phyloP scores from a whole-genome alignment of 2,113 vertebrate species.

The Phalacrocorax carbo region DNA sequence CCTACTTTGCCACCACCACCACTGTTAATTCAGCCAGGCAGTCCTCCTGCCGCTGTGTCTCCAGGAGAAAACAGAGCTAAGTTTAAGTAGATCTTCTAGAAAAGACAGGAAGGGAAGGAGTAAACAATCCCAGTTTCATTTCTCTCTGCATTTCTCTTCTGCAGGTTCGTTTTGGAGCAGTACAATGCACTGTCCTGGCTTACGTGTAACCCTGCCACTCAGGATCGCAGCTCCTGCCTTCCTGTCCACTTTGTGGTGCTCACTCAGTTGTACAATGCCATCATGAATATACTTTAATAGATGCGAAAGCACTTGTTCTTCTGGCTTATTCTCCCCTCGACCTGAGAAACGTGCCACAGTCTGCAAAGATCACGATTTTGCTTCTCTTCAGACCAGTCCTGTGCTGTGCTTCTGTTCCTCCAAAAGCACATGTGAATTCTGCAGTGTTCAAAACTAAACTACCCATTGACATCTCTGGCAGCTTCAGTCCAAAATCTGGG shows the following conservation, averaged over 20 bases:
- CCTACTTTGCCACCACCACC: accelerated
- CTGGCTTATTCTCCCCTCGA: constrained; percentile 48
- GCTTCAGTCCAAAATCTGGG: constrained; percentile 63
- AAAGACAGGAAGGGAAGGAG: neutral
- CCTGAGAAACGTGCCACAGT: constrained; percentile 49
- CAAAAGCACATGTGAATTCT: constrained; percentile 48
- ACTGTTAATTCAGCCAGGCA: neutral
- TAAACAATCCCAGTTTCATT: neutral
- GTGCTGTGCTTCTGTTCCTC: constrained; percentile 52
- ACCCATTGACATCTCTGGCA: constrained; percentile 52
- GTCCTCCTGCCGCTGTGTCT: accelerated
- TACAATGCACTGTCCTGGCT: constrained; percentile 92
- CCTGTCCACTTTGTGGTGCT: constrained; percentile 97
- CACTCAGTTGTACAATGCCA: constrained; percentile 98
- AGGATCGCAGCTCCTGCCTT: constrained; percentile 98
- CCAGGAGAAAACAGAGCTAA: neutral
- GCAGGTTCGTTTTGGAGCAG: constrained; percentile 95
- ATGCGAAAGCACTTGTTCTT: constrained; percentile 64
- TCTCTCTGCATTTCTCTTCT: neutral
- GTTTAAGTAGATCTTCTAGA: neutral
- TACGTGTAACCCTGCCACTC: constrained; percentile 94
- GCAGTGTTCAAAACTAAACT: constrained; percentile 52
- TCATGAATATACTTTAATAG: constrained; percentile 92
- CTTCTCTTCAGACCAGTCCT: constrained; percentile 62
- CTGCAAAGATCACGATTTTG: constrained; percentile 16